Evolutionary conservation across 2,113 vertebrate species (phyloP), one percentile per base, ranked within the genome.

Genomic region (Cricetomys ansorgei): DNA sequence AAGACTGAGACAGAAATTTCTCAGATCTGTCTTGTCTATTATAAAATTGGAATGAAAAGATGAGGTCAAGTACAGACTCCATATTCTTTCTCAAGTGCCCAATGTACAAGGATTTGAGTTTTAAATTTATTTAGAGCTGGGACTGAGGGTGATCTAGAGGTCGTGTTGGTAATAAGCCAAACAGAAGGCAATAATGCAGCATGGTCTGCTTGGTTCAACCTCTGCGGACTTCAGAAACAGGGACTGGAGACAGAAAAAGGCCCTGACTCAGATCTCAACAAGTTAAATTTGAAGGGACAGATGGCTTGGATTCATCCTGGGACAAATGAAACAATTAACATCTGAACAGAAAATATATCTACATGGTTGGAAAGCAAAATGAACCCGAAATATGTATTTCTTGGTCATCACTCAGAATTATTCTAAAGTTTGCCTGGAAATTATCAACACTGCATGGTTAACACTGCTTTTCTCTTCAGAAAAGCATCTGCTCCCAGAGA

Each of bases 71-170:
- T 67, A 50, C 64, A 92, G 65, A 75, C 80, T 72, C 50, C n/a
- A 53, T 77, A 85, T 89, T 89, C 87, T 93, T 87, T 94, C 67
- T 81, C 76, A 88, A 62, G n/a, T 45, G 65, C 31, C 79, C 75
- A 67, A 92, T 9, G 10, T 48, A 17, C 88, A 92, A 81, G 34
- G 48, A 81, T 75, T 93, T 1, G 0, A 23, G 16, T 73, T 96
- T 94, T 81, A 94, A 97, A 92, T 94, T 94, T 97, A 91, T 90
- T 95, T 95, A 94, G 62, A 94, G 27, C 25, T n/a, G 43, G 55
- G 88, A 40, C 21, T 40, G 43, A 94, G 27, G 88, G 79, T 92
- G 76, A 77, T 73, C 5, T 57, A 57, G 65, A 94, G 84, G 80
- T 90, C 85, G 23, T 2, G 4, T 67, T 48, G 57, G n/a, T 91